phyloP scores from a whole-genome alignment of 2,888 invertebrate species.

The Empis stercorea region DNA sequence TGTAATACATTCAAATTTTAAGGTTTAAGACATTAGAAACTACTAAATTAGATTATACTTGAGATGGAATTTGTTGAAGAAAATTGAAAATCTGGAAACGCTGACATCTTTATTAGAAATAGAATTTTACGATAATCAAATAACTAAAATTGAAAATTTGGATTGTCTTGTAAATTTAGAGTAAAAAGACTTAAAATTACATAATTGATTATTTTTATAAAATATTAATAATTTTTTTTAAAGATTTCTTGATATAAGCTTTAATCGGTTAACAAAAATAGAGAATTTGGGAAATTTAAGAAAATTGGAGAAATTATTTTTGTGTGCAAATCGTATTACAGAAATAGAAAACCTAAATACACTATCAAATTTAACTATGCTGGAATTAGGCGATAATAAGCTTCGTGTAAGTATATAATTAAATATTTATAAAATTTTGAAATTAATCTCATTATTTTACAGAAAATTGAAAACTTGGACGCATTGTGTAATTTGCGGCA shows the following conservation, averaged over 20 bases:
- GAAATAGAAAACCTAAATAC: constrained; percentile 80
- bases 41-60: constrained; percentile 50
- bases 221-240: constrained; percentile 16
- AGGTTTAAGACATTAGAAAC: no score
- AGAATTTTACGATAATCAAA: constrained; percentile 95
- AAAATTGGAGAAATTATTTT: constrained; percentile 69
- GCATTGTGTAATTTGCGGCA: constrained; percentile 59
- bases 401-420: constrained; percentile 49
- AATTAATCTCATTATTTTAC: not conserved
- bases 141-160: constrained; percentile 82
- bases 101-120: constrained; percentile 70
- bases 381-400: constrained; percentile 93
- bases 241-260: constrained; percentile 85
- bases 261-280: constrained; percentile 83
- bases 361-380: constrained; percentile 60
- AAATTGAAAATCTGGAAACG: constrained; percentile 76
- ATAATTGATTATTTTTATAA: constrained; percentile 3
- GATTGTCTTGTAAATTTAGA: constrained; percentile 75
- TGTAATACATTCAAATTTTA: not conserved
- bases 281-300: constrained; percentile 62
- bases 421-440: not conserved
- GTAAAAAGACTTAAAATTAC: constrained; percentile 42
- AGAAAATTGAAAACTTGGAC: constrained; percentile 79
- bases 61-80: constrained; percentile 90
- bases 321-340: constrained; percentile 80